Evolutionary conservation across 2,113 vertebrate genomes (phyloP).

Genomic region (Calypte anna): DNA sequence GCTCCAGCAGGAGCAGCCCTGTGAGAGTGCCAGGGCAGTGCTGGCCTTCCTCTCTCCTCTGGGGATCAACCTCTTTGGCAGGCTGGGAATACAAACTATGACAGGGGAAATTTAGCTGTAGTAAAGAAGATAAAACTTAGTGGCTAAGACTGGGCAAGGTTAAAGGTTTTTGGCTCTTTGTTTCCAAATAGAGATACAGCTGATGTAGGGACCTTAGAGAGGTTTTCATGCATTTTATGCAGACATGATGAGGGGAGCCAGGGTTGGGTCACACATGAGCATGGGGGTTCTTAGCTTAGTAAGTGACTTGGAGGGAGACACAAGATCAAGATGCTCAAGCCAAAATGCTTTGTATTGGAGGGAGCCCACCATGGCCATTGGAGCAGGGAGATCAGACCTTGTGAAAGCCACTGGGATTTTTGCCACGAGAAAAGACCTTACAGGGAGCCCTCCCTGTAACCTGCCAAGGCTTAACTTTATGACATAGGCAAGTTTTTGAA

Average conservation of each 20-base stretch:
- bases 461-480: neutral
- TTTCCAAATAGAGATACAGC: neutral
- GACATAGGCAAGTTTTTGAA: neutral
- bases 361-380: neutral
- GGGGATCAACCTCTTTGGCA: neutral
- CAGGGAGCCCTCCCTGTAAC: neutral
- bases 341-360: neutral
- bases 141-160: neutral
- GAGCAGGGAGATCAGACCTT: neutral
- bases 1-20: neutral
- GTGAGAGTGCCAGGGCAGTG: neutral
- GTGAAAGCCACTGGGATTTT: neutral
- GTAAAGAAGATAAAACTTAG: neutral
- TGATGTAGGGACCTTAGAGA: neutral
- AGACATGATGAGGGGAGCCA: neutral
- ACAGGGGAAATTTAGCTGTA: neutral
- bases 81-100: neutral
- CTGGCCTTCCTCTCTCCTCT: neutral
- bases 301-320: neutral
- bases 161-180: neutral
- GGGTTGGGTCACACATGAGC: neutral
- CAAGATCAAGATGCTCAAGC: neutral
- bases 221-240: neutral
- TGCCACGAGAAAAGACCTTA: neutral
- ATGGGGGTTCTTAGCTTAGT: neutral